Evolutionary conservation across 2,797 vertebrate genomes (phyloP).

Genomic region (Leptatherina wallacei): DNA sequence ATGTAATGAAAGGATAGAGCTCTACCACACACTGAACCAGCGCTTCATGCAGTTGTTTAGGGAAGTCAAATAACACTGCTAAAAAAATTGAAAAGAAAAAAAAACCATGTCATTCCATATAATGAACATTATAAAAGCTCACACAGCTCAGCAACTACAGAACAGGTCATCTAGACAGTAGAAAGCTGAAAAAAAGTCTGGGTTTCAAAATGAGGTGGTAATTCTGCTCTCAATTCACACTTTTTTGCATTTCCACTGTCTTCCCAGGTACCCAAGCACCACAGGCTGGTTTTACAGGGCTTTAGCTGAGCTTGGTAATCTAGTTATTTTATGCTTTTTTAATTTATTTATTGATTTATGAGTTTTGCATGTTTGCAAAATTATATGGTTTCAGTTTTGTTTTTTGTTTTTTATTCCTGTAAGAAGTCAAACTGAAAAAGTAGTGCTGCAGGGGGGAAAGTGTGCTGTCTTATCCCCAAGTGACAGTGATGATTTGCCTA

Average conservation of each 20-base stretch:
- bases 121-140: constrained; percentile 73
- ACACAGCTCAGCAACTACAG: constrained; percentile 57
- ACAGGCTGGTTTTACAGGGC: constrained; percentile 16
- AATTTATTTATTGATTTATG: background rate
- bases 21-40: constrained; percentile 4
- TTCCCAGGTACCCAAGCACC: constrained; percentile 14
- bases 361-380: background rate
- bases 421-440: background rate
- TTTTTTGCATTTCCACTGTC: constrained; percentile 38
- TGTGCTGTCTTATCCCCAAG: background rate
- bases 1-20: constrained; percentile 44
- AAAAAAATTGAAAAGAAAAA: constrained; percentile 45
- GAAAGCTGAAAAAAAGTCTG: constrained; percentile 59
- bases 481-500: background rate
- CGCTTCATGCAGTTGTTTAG: constrained; percentile 29
- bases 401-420: background rate
- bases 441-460: background rate
- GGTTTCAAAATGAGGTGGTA: constrained; percentile 50
- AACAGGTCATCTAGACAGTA: constrained; percentile 68
- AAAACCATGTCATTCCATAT: constrained; percentile 45
- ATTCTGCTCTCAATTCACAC: constrained; percentile 59
- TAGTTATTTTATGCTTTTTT: constrained; percentile 13
- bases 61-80: constrained; percentile 34
- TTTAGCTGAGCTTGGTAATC: constrained; percentile 39
- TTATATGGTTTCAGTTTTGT: background rate